Percentiles rank a stretch among this genome's conserved stretches.
These are phyloP conservation scores for Aratinga solstitialis DNA, from an alignment of 2,797 vertebrate genomes.

Conservation along the genomic window DNA sequence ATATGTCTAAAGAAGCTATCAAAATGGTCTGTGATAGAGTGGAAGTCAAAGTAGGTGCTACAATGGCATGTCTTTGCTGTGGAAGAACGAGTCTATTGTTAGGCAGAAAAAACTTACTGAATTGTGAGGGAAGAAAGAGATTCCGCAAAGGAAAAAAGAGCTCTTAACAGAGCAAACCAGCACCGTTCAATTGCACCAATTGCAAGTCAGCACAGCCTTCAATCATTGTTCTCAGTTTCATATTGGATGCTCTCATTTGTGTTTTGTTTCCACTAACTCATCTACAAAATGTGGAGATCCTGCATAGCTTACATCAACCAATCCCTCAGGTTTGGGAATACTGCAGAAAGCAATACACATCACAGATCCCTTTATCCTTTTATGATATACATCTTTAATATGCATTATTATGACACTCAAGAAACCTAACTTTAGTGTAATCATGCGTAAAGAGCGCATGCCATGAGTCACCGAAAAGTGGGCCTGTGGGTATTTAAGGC, in stretches of 20 bases:
- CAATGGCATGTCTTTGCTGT: neutral
- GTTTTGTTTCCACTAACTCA: neutral
- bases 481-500: constrained; percentile 47
- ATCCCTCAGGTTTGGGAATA: neutral
- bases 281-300: neutral
- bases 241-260: neutral
- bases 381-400: constrained; percentile 30
- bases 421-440: neutral
- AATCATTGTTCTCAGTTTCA: neutral
- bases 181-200: neutral
- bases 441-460: neutral
- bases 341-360: neutral
- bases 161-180: neutral
- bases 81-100: neutral
- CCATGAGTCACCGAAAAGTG: neutral
- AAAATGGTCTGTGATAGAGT: neutral
- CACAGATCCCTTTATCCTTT: neutral
- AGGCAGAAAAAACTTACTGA: neutral
- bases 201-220: neutral
- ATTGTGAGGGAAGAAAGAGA: neutral
- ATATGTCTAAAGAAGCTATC: neutral
- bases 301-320: neutral
- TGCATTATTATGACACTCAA: neutral
- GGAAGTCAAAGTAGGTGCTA: neutral
- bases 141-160: neutral